Evolutionary conservation across 2,113 vertebrate genomes (phyloP).

Genomic region (Chaetops frenatus): DNA sequence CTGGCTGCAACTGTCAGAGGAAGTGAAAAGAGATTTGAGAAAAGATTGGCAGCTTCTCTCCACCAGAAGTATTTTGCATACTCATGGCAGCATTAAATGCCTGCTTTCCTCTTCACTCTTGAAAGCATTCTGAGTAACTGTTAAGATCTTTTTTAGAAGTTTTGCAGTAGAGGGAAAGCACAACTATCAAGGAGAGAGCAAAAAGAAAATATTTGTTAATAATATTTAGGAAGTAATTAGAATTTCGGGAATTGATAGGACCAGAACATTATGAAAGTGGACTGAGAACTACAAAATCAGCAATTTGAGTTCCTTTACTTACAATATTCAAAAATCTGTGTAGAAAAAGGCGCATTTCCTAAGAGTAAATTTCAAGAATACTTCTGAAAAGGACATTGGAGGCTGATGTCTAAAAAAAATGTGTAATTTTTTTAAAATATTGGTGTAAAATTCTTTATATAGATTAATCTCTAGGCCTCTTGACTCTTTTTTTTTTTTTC

Average conservation of each 20-base stretch:
- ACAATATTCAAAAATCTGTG: neutral
- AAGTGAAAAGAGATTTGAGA: neutral
- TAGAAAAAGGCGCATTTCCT: neutral
- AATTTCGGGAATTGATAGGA: neutral
- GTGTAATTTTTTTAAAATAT: neutral
- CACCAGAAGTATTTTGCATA: neutral
- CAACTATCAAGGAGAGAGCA: neutral
- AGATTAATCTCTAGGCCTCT: neutral
- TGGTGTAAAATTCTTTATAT: neutral
- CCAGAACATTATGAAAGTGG: neutral
- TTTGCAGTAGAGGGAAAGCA: neutral
- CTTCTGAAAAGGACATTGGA: neutral
- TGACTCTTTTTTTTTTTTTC: neutral
- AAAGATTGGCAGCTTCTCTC: neutral
- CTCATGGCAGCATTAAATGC: neutral
- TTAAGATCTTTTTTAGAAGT: neutral
- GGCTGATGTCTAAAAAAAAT: neutral
- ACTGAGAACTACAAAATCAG: neutral
- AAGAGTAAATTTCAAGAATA: neutral
- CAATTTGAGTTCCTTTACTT: neutral
- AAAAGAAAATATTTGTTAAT: neutral
- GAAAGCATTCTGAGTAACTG: neutral
- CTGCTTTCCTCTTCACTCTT: neutral
- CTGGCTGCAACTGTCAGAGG: neutral
- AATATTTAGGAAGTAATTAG: neutral